Conservation (phyloP, 2,888 invertebrate species). For the Leucania comma region DNA sequence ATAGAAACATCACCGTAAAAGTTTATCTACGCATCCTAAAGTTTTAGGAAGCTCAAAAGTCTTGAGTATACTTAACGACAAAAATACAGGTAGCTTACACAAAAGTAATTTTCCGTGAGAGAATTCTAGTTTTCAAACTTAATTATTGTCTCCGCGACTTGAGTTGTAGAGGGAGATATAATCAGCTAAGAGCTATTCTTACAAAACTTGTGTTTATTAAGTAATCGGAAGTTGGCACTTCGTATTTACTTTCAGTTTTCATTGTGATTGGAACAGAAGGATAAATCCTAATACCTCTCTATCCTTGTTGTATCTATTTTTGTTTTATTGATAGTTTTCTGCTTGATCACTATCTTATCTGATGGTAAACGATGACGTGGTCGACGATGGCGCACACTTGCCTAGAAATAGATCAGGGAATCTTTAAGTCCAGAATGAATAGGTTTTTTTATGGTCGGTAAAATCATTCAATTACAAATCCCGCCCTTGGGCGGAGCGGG, state of each 20-base stretch:
- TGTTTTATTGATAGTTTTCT: no score
- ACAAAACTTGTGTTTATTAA: conserved; percentile 22
- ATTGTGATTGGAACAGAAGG: conserved; percentile 1
- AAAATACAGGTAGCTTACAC: conserved; percentile 18
- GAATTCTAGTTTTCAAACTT: conserved; percentile 45
- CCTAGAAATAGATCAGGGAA: no score
- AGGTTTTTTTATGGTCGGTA: no score
- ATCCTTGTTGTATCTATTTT: no score
- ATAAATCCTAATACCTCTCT: no score
- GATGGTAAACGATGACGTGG: no score
- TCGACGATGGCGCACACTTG: no score
- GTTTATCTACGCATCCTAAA: neutral
- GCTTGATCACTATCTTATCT: no score
- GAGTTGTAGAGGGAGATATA: conserved; percentile 41
- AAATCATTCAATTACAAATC: no score
- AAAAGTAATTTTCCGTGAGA: conserved; percentile 29
- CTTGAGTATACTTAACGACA: neutral
- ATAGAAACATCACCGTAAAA: no score
- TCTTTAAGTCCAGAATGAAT: no score
- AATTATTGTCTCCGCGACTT: conserved; percentile 48
- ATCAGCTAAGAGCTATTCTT: conserved; percentile 45
- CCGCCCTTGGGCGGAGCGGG: no score
- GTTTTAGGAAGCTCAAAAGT: neutral
- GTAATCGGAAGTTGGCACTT: conserved; percentile 34
- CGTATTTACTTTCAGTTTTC: conserved; percentile 37